Conservation (phyloP, 2,797 vertebrate genomes). For the Phyllotis vaccarum region DNA sequence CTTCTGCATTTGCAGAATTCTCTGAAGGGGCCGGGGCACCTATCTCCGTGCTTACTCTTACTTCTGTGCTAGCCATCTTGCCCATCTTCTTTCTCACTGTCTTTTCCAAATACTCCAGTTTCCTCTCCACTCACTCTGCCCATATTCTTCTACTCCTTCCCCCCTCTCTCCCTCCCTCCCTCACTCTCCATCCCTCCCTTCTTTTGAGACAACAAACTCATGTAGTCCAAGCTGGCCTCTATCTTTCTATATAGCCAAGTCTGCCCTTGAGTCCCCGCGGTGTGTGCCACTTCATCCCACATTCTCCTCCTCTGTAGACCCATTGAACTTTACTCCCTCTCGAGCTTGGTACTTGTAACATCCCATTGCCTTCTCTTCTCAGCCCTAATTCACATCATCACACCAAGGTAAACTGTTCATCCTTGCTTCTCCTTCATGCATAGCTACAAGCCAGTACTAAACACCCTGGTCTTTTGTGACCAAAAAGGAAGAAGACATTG, state of each 20-base stretch:
- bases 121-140: background rate
- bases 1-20: slow-evolving; percentile 76
- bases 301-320: background rate
- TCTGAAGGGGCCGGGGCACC: slow-evolving; percentile 55
- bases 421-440: slow-evolving; percentile 38
- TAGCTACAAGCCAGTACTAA: slow-evolving; percentile 62
- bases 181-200: background rate
- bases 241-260: background rate
- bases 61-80: background rate
- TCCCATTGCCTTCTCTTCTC: background rate
- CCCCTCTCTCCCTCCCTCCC: no score
- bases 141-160: background rate
- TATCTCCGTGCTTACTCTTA: background rate
- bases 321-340: background rate
- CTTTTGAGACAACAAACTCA: background rate
- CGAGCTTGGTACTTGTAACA: background rate
- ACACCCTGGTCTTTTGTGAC: slow-evolving; percentile 26
- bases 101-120: background rate
- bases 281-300: background rate
- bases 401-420: background rate
- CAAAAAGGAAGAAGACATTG: slow-evolving; percentile 51
- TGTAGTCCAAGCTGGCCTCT: background rate
- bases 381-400: background rate
- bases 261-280: no score
- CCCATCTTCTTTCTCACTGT: background rate